Percentiles rank a stretch among this genome's conserved stretches.
Conservation (phyloP, 2,797 vertebrate genomes). For the Cynodonichthys magdalenae region DNA sequence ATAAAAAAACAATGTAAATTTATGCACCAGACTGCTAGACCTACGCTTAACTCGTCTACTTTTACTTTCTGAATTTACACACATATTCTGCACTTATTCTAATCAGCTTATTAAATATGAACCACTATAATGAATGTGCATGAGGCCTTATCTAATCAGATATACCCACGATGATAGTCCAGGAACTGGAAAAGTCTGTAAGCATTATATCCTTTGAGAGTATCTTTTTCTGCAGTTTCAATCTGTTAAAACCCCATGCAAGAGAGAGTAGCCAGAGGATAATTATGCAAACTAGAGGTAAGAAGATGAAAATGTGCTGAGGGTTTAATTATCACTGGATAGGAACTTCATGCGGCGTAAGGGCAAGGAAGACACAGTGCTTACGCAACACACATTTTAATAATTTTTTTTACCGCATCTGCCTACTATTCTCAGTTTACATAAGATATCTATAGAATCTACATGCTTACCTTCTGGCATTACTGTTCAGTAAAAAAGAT, state of each 20-base stretch:
- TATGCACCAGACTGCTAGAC: neutral
- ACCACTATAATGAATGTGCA: slow-evolving; percentile 18
- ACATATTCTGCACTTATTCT: slow-evolving; percentile 2
- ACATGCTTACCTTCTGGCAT: slow-evolving; percentile 35
- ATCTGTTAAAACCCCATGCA: slow-evolving; percentile 32
- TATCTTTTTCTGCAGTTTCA: slow-evolving; percentile 35
- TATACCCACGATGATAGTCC: neutral
- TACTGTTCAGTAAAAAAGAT: slow-evolving; percentile 17
- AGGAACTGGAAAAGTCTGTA: slow-evolving; percentile 5
- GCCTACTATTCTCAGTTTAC: slow-evolving; percentile 25
- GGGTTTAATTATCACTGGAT: slow-evolving; percentile 65
- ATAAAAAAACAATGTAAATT: neutral
- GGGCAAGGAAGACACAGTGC: slow-evolving; percentile 31
- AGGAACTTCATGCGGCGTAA: slow-evolving; percentile 45
- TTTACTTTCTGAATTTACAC: slow-evolving; percentile 16
- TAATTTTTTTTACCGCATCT: slow-evolving; percentile 43
- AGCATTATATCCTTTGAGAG: slow-evolving; percentile 38
- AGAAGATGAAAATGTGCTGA: slow-evolving; percentile 58
- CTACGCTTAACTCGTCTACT: slow-evolving; percentile 3
- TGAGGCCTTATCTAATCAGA: slow-evolving; percentile 17
- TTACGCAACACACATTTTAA: slow-evolving; percentile 42
- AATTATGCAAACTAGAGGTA: slow-evolving; percentile 67
- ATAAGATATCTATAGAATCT: slow-evolving; percentile 21
- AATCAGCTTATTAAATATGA: slow-evolving; percentile 19
- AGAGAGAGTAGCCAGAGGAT: slow-evolving; percentile 41